Conservation (phyloP, 2,888 invertebrate species). For the Chloromyia formosa region DNA sequence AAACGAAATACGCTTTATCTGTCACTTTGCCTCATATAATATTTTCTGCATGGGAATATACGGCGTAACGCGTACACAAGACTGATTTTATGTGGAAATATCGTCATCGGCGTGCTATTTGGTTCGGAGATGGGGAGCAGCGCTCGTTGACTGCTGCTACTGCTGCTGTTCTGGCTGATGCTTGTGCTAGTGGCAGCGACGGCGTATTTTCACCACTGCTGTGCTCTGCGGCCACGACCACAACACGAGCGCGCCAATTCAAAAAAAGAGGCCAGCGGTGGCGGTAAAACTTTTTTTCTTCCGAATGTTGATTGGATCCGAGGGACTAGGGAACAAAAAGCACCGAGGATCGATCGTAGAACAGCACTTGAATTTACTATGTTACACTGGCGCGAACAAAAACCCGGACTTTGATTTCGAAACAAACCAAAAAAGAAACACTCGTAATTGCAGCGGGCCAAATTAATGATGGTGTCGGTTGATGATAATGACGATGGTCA, state of each 20-base stretch:
- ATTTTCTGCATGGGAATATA: neutral
- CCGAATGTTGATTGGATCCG: neutral
- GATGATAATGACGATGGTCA: too few relatives aligned
- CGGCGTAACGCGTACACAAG: too few relatives aligned
- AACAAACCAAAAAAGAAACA: neutral
- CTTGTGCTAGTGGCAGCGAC: neutral
- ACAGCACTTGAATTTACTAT: too few relatives aligned
- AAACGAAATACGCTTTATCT: slow-evolving; percentile 15
- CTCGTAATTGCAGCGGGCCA: neutral
- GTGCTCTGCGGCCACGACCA: neutral
- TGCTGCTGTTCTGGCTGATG: neutral
- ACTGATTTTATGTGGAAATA: too few relatives aligned
- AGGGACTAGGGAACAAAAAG: neutral
- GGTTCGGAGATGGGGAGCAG: too few relatives aligned
- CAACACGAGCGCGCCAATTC: neutral
- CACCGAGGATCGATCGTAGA: neutral
- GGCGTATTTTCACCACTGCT: too few relatives aligned
- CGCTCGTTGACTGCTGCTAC: neutral
- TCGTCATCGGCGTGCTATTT: too few relatives aligned
- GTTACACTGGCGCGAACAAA: slow-evolving; percentile 8
- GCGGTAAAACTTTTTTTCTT: slow-evolving; percentile 10
- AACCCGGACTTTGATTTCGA: neutral
- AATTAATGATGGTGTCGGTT: too few relatives aligned
- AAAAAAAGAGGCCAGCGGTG: neutral
- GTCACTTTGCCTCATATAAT: slow-evolving; percentile 18